Evolutionary conservation across 2,797 vertebrate species (phyloP), one percentile per base, ranked within the genome.

Genomic region (Aplochiton taeniatus): DNA sequence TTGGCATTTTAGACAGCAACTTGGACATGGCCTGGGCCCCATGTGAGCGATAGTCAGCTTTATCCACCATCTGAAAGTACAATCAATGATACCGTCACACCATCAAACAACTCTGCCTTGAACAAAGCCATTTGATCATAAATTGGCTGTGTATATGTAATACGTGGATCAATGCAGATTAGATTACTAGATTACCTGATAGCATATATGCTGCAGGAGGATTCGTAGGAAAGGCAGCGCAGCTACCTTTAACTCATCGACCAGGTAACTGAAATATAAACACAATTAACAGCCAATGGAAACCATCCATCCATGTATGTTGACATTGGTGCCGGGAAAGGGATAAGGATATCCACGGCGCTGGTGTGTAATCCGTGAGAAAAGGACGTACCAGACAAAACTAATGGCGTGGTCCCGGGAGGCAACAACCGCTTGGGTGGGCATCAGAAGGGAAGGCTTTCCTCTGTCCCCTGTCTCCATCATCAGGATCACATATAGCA

Each of bases 181-280:
- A n/a, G n/a, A n/a, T 17, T 0, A 18, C 16, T 10, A 66, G 78
- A 7, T 68, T 83, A 98, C 98, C 96, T 98, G 95, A 78, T 86
- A 79, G 76, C 96, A 98, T 78, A 97, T 92, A 18, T 98, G 96
- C 63, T 99, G 96, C 51, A 99, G 81, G 0, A 99, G 87, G 77
- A 93, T 92, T 7, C 87, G 85, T 49, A 99, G 87, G 11, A 95
- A 70, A 4, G 95, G 94, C 58, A 91, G 77, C 0, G 86, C 79
- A 46, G 66, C 64, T 20, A 95, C 94, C 50, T 91, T 94, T 76
- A 94, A 76, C 72, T 97, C 91, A 12, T 94, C 88, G 50, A 94
- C 91, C 16, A 96, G 50, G 13, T 92, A 90, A 77, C 96, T 98
- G 77, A 66, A 63, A 53, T 68, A 76, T 47, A 66, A 8, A 65